Base-by-base conservation (phyloP, 2,888 invertebrate species). In the Azorinus chamasolen region DNA sequence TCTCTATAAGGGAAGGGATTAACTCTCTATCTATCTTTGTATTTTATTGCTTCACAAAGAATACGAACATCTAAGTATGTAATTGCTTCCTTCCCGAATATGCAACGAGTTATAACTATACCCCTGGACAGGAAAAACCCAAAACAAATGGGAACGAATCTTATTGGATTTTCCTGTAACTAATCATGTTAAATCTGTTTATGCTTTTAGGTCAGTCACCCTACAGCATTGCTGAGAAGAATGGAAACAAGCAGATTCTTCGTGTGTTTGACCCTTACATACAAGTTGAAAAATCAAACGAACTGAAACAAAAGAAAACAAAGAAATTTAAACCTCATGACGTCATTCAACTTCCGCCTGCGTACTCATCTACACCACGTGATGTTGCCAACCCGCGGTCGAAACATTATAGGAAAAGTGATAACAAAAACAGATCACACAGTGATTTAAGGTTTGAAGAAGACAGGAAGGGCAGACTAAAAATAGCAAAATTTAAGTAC, bases 191-290 rank as follows among this genome's bases (percentile, higher is more conserved):
- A n/a, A n/a, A 45, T 45, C 14, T 45, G 14, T 45, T 51, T 69
- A 41, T 16, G 14, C 20, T 76, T 77, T 16, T 58, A 87, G 87
- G 87, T 18, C 77, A 83, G 25, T 77, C 79, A 0, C 86, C 87
- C 1, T 45, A 79, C 10, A 72, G 80, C 24, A 64, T 86, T 1
- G 81, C 85, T 24, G 48, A 75, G 25, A 77, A 83, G 39, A 68
- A 53, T 12, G 79, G 79, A 6, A 74, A 79, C 14, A 66, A 68
- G 20, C 20, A 73, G 3, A 51, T 86, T 2, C 54, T 73, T 1
- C 59, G 59, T n/a, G 32, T 86, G 0, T 63, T 87, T n/a, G 72
- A 79, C 6, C 64, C 72, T 0, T 75, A 82, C 32, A 5, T 57
- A 2, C n/a, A n/a, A n/a, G n/a, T n/a, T n/a, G 45, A 66, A 37